Evolutionary conservation across 2,888 invertebrate species (phyloP).

Genomic region (Synergus gifuensis): DNA sequence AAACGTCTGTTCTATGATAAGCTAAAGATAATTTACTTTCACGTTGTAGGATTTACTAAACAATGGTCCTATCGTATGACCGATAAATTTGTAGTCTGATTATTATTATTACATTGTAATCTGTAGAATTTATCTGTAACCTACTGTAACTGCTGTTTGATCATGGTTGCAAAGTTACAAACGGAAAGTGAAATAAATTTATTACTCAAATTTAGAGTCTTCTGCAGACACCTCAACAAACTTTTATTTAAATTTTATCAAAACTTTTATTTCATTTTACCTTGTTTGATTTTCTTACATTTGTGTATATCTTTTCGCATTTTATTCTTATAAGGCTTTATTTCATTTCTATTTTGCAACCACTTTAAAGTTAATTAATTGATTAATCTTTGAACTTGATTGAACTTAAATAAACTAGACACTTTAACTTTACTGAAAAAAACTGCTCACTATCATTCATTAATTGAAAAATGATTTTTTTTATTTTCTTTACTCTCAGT

Average conservation of each 20-base stretch:
- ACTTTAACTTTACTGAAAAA: neutral
- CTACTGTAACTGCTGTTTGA: constrained; percentile 34
- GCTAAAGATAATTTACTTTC: constrained; percentile 38
- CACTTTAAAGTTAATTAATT: neutral
- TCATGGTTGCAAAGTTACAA: constrained; percentile 37
- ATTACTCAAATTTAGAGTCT: constrained; percentile 37
- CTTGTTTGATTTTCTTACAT: too few species aligned
- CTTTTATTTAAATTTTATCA: neutral
- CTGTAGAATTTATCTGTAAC: constrained; percentile 23
- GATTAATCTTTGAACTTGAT: neutral
- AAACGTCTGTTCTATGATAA: constrained; percentile 26
- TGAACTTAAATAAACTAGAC: neutral
- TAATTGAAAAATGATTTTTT: constrained; percentile 24
- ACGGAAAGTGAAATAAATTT: constrained; percentile 42
- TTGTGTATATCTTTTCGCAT: neutral
- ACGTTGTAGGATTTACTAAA: constrained; percentile 35
- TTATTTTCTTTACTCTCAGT: constrained; percentile 15
- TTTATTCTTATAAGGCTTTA: neutral
- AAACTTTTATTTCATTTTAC: neutral
- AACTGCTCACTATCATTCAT: neutral
- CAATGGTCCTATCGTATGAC: constrained; percentile 37
- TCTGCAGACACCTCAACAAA: neutral
- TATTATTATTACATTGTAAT: constrained; percentile 38
- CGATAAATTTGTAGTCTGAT: constrained; percentile 32
- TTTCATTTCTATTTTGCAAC: neutral